Base-by-base conservation (phyloP, 2,888 invertebrate species). In the Erebia aethiops region DNA sequence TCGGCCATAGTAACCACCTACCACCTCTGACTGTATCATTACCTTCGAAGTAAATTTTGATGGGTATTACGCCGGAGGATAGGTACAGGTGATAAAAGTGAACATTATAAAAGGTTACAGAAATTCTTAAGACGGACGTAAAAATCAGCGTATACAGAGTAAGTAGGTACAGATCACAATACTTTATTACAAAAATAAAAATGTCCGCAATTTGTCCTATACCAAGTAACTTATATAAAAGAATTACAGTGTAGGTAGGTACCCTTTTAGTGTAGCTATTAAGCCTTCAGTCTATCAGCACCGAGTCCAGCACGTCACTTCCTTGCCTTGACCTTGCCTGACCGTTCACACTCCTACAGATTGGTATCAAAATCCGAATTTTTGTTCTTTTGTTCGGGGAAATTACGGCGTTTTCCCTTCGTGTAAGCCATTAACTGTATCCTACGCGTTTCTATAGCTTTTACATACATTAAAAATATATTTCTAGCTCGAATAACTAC, bases 251-350 rank as follows among this genome's bases (percentile, higher is more conserved):
- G 18, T 16, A 18, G 9, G 54, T 54, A 18, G 16, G 2, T 46
- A 18, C 10, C 26, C 14, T 13, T 14, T 21, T n/a, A 62, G 14
- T 16, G 5, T 7, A 62, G 8, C 49, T 26, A 62, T 62, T 62
- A 62, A 62, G 49, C 46, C 49, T 62, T 62, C 62, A 62, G 62
- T 49, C 11, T 57, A 63, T 70, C 16, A 41, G 41, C 61, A 54
- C 18, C 57, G 49, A 70, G 60, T 13, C 18, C 43, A 52, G 69
- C 76, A 79, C 79, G 77, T 68, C 69, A 79, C 77, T 77, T 77
- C 77, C 77, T 76, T 26, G 66, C 74, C 66, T 60, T 73, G 82
- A 79, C 81, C 82, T 82, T 80, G 78, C 74, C 69, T 67, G 65
- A 71, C 67, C 67, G 61, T 75, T 74, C 64, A 73, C 57, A 69